Percentiles rank a stretch among this genome's conserved stretches.
These are phyloP conservation scores for Thermophis baileyi DNA, from an alignment of 2,113 vertebrate species.

Conservation along the genomic window DNA sequence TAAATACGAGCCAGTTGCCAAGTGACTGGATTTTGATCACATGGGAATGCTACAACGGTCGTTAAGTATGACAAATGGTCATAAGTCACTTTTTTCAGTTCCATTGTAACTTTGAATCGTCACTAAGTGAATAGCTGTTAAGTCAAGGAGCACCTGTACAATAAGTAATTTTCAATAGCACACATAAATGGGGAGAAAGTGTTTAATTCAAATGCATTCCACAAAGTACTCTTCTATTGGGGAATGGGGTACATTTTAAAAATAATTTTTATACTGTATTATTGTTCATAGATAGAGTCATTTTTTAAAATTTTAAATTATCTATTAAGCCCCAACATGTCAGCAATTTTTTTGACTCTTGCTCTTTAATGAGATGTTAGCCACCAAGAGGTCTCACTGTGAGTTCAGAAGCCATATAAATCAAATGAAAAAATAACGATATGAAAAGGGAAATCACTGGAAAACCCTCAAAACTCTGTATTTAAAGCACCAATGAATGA, in stretches of 20 bases:
- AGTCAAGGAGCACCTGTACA: not conserved
- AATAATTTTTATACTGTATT: not conserved
- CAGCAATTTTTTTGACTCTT: not conserved
- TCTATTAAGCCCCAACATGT: not conserved
- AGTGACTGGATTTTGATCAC: too few species aligned
- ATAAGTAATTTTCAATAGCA: not conserved
- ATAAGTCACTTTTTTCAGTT: not conserved
- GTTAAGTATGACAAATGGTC: not conserved
- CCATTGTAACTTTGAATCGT: not conserved
- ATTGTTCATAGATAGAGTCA: not conserved
- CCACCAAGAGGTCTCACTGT: not conserved
- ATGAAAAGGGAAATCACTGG: constrained; percentile 15
- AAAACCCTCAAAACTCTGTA: constrained; percentile 42
- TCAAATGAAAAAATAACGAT: constrained; percentile 20
- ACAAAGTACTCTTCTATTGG: not conserved
- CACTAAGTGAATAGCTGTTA: not conserved
- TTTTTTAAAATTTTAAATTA: not conserved
- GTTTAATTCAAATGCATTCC: not conserved
- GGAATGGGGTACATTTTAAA: not conserved
- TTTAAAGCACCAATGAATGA: constrained; percentile 42
- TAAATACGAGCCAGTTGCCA: too few species aligned
- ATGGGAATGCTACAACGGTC: not conserved
- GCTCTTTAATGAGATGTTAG: not conserved
- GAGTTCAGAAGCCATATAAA: not conserved
- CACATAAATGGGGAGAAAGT: not conserved